These are phyloP conservation scores for Drosophila mojavensis DNA, from an alignment of 1,140 invertebrate species.

Conservation along the genomic window DNA sequence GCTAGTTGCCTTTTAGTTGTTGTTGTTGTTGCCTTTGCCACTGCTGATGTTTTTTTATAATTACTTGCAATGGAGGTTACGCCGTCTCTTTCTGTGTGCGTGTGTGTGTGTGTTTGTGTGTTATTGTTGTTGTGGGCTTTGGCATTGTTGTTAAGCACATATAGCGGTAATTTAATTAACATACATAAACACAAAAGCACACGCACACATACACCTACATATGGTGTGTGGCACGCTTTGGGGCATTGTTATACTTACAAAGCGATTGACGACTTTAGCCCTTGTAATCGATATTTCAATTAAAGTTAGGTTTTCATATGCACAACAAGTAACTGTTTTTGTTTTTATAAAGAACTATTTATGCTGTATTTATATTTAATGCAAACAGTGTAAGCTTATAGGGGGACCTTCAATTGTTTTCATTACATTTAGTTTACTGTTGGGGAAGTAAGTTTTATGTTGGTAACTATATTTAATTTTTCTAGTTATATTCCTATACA, in stretches of 20 bases:
- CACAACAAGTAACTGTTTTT: not conserved
- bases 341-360: too few relatives aligned
- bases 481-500: too few relatives aligned
- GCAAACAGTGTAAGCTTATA: not conserved
- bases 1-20: conserved; percentile 33
- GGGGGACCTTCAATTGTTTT: not conserved
- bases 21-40: conserved; percentile 23
- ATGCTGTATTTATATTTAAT: not conserved
- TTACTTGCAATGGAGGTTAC: conserved; percentile 64
- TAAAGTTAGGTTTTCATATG: conserved; percentile 14
- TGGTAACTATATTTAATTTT: too few relatives aligned
- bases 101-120: conserved; percentile 19
- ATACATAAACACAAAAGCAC: conserved; percentile 58
- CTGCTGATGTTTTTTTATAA: conserved; percentile 70
- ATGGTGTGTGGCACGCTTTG: conserved; percentile 13
- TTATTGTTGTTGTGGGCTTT: conserved; percentile 23
- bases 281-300: conserved; percentile 50
- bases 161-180: conserved; percentile 82
- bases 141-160: conserved; percentile 67
- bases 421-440: not conserved
- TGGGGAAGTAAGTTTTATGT: too few relatives aligned
- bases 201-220: conserved; percentile 14
- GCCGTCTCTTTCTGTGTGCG: not conserved
- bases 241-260: conserved; percentile 58
- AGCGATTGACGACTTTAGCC: conserved; percentile 35